Evolutionary conservation across 2,797 vertebrate species (phyloP), one percentile per base, ranked within the genome.

Genomic region (Vultur gryphus): DNA sequence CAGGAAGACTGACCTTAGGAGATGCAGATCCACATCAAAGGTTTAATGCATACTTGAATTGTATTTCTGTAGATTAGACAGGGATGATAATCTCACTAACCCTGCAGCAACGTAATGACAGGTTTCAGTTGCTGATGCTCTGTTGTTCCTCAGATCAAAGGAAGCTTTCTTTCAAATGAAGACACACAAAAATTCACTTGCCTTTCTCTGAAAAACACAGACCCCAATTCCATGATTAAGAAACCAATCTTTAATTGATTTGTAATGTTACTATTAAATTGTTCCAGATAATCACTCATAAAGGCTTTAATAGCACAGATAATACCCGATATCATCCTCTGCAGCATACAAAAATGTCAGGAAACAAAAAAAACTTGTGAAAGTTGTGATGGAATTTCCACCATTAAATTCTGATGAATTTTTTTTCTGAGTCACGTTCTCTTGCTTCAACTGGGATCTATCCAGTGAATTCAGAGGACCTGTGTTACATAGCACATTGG

Each of bases 11-110:
- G 78, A 89, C 57, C 76, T 65, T 43, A 89, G 71, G 57, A 95
- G 52, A 69, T 37, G 44, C 15, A 84, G 61, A 91, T 73, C 28
- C 64, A 93, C 44, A 92, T 92, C 89, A 94, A 91, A 94, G 84
- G 44, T 89, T 87, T 89, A 24, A 65, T 31, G 52, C 52, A 65
- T 43, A 43, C 29, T 66, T 70, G 44, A 89, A 73, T 10, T 66
- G 33, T 28, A 28, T 75, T 83, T 85, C 52, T 77, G 91, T 80
- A 66, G 37, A 80, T 71, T 67, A 84, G 79, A 64, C 21, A 33
- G 52, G 64, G 41, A 65, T 33, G 54, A 54, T 61, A 87, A 89
- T 70, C 92, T 83, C 75, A 85, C 55, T 44, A 71, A 52, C 65
- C 82, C 79, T 64, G n/a, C 41, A 93, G 89, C 71, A 66, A 84